Base-by-base conservation (phyloP, 2,888 invertebrate genomes). In the Cynaeus angustus region DNA sequence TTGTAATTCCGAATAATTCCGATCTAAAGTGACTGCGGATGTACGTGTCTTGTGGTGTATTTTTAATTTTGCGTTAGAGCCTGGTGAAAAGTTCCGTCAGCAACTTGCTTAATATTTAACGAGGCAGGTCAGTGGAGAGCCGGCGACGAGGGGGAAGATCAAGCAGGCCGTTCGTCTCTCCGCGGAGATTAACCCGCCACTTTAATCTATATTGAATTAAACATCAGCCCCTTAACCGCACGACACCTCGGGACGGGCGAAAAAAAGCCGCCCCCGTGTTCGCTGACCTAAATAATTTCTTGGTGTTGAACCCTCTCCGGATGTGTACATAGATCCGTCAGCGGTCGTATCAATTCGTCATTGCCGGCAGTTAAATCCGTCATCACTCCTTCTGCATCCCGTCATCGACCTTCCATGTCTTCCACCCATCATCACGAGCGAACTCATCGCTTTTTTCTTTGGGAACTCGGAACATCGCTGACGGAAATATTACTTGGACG, bases 141-240 rank as follows among this genome's bases (percentile, higher is more conserved):
- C 70, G 74, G 41, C 64, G 58, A 70, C 67, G 58, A 71, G 70
- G 71, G 72, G 71, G 72, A 74, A 75, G 72, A 75, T 72, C 71
- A 73, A 73, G 66, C 70, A 67, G 71, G 72, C 72, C 71, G 72
- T 72, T 67, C 73, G 70, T 68, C 71, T 71, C 74, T 70, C 75
- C 76, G 77, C 73, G 76, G 78, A 79, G 80, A 81, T 81, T 81
- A 81, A 79, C 77, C 79, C 78, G 77, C 79, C 79, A 79, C 80
- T 81, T 80, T 81, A 81, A 80, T 81, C 80, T 80, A 74, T 79
- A 77, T 77, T 81, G 81, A 80, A 81, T 81, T 80, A 81, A 81
- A 80, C 78, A 81, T 81, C 74, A 77, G 71, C 74, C 76, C 77
- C 78, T 78, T 48, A 76, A 78, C 80, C 77, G 74, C 74, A 77